Percentiles rank a stretch among this genome's conserved stretches.
These are phyloP conservation scores for Pseudotriccus pelzelni DNA, from an alignment of 2,797 vertebrate genomes.

Conservation along the genomic window DNA sequence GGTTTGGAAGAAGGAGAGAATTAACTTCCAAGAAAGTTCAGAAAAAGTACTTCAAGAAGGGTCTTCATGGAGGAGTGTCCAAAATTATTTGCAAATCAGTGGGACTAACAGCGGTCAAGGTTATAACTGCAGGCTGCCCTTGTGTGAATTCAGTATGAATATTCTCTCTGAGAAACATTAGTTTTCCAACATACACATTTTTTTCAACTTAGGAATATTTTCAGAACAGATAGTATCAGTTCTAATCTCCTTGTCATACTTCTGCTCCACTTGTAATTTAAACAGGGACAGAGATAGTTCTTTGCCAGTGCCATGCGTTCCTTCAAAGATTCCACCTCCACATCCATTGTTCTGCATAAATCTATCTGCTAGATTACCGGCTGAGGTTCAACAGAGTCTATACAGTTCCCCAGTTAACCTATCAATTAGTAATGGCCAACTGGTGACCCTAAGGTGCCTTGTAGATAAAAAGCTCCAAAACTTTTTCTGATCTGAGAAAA, in stretches of 20 bases:
- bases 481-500: slow-evolving; percentile 11
- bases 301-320: slow-evolving; percentile 14
- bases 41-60: neutral
- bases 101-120: neutral
- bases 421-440: slow-evolving; percentile 61
- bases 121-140: neutral
- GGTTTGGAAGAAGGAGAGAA: neutral
- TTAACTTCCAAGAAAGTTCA: neutral
- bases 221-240: neutral
- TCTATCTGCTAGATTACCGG: slow-evolving; percentile 61
- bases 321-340: slow-evolving; percentile 48
- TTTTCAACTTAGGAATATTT: slow-evolving; percentile 31
- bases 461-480: slow-evolving; percentile 33
- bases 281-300: slow-evolving; percentile 39
- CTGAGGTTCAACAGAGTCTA: slow-evolving; percentile 59
- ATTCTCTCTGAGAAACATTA: neutral
- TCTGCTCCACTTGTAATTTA: slow-evolving; percentile 43
- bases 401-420: slow-evolving; percentile 70
- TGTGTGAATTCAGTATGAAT: neutral
- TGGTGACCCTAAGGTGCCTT: slow-evolving; percentile 29
- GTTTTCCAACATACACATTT: neutral
- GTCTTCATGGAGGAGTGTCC: neutral
- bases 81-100: neutral
- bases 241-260: slow-evolving; percentile 36
- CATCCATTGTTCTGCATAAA: slow-evolving; percentile 68